These are phyloP conservation scores for Araneus ventricosus DNA, from an alignment of 1,140 invertebrate genomes.

Conservation along the genomic window DNA sequence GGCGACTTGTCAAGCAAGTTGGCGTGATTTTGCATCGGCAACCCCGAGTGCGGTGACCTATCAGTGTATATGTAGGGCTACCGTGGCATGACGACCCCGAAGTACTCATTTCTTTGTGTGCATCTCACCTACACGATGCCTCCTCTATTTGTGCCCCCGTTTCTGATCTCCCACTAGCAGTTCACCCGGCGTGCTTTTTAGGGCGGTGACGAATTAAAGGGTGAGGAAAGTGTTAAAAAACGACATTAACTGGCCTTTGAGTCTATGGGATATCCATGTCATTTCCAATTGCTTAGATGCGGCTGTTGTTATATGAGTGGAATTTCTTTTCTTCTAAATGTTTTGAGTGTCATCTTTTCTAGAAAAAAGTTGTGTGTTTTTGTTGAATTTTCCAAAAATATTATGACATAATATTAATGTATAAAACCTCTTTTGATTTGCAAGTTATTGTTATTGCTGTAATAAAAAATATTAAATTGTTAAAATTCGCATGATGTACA, in stretches of 20 bases:
- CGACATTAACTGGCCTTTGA: constrained; percentile 3
- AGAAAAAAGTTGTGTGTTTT: too few relatives aligned
- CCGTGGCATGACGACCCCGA: constrained; percentile 72
- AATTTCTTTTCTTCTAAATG: too few relatives aligned
- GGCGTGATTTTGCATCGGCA: constrained; percentile 55
- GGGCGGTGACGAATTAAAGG: constrained; percentile 72
- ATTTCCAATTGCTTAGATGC: neutral
- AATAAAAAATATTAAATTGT: too few relatives aligned
- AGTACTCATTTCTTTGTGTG: constrained; percentile 63
- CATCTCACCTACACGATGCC: neutral
- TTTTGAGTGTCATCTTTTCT: too few relatives aligned
- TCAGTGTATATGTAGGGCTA: constrained; percentile 74
- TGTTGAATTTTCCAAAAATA: too few relatives aligned
- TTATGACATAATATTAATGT: too few relatives aligned
- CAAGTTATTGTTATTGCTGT: too few relatives aligned
- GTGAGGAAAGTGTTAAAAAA: constrained; percentile 40
- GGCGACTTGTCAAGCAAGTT: constrained; percentile 64
- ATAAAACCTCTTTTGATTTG: too few relatives aligned
- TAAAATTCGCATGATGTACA: too few relatives aligned
- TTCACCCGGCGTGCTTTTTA: constrained; percentile 55
- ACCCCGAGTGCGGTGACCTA: constrained; percentile 71
- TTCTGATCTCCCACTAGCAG: constrained; percentile 6
- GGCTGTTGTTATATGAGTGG: neutral
- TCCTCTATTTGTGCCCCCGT: neutral
- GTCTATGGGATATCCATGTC: neutral